Evolutionary conservation across 2,797 vertebrate species (phyloP), one percentile per base, ranked within the genome.

Genomic region (Hypotaenidia philippensis): DNA sequence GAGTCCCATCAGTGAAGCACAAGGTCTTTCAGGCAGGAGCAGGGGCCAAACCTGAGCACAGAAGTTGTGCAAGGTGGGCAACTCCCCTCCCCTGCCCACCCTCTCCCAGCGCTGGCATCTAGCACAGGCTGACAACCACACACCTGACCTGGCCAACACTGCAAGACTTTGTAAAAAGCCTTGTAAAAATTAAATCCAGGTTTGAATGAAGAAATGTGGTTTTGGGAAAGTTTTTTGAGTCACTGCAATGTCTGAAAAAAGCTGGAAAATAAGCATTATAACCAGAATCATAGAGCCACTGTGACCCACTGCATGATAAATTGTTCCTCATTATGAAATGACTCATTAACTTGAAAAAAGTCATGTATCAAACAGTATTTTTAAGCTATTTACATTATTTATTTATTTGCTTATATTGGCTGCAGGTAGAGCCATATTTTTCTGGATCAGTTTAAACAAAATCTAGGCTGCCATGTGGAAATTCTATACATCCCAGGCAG

Each of bases 111-210:
- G 11, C 61, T 14, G 31, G 45, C 49, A 36, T 36, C 36, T 36
- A 9, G 49, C 65, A 19, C 23, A 29, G 56, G 31, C 19, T 52
- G 61, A 31, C 31, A 63, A 29, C 4, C 2, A 13, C 21, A 9
- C 34, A 10, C 22, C 10, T 0, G 0, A 13, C 16, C 26, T 5
- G 6, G 9, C 11, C 6, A 1, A 53, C 32, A n/a, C 44, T 38
- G 41, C 36, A 5, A 31, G 10, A 70, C 68, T 11, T n/a, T 40
- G 38, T 7, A 34, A 72, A 64, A 19, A 34, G 13, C 6, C 32
- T 71, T 26, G 6, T 12, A 8, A 34, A 75, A 83, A 9, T 21
- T 7, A 57, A 85, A 69, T 10, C 20, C 29, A 27, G 5, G 4
- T 21, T 22, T 36, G 29, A 65, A 40, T 17, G 41, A 31, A 77